Base-by-base conservation (phyloP, 1,140 invertebrate species). In the Tenebrio molitor region DNA sequence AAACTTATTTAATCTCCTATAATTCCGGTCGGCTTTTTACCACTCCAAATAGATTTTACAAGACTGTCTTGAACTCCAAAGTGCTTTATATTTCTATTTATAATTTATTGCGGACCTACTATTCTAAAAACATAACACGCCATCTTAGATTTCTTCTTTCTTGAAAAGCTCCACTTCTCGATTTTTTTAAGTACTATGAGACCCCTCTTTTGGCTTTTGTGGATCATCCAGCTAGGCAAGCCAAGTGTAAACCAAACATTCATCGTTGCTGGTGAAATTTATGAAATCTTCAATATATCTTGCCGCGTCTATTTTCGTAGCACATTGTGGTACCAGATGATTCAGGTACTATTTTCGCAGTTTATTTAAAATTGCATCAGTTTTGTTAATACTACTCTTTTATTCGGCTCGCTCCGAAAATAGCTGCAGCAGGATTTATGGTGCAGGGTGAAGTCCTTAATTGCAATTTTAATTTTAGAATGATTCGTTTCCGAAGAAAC, bases 311-410 rank as follows among this genome's bases (percentile, higher is more conserved):
- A 39, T 39, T 39, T 39, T 12, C 36, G 36, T 39, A 39, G 12
- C n/a, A 39, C 12, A 39, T 39, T 12, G n/a, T 39, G 36, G 12
- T 39, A 62, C 10, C 12, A 25, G 16, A 62, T 62, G 53, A 62
- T 62, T 62, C 53, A 62, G 53, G 53, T 62, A 25, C 53, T 62
- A 62, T 62, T 62, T 62, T 62, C 15, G 29, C 21, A 1, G 29
- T 62, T 62, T 53, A 53, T 25, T 62, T 23, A 33, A 62, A 62
- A 62, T 29, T 62, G 36, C 36, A 39, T 12, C 36, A 12, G 36
- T 39, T 39, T 39, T 39, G 36, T 39, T 39, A 12, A 12, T 39
- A 39, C 36, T 2, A 39, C 36, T 39, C 36, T 39, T 39, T 39
- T 39, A 12, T 39, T 39, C 36, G n/a, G 36, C 36, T 39, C n/a